Conservation (phyloP, 2,888 invertebrate species). For the Bellardia pandia region DNA sequence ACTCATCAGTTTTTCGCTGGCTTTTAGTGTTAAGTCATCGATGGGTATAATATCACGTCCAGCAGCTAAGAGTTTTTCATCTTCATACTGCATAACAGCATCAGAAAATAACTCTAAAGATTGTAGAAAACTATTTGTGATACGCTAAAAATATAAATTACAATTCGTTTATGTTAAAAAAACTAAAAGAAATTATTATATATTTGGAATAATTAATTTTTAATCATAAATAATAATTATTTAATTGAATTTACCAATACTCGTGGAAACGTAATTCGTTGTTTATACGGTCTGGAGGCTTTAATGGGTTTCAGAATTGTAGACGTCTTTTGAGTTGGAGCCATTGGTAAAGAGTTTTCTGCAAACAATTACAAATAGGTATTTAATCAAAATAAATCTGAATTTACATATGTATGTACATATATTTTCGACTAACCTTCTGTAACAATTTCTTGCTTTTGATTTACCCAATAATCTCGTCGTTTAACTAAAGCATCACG, state of each 20-base stretch:
- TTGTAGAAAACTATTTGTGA: slow-evolving; percentile 84
- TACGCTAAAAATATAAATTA: slow-evolving; percentile 54
- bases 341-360: neutral
- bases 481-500: slow-evolving; percentile 79
- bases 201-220: neutral
- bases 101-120: slow-evolving; percentile 85
- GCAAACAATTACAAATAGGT: neutral
- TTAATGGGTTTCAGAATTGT: slow-evolving; percentile 74
- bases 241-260: slow-evolving; percentile 83
- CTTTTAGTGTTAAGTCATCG: slow-evolving; percentile 87
- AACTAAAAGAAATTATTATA: neutral
- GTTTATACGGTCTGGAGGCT: slow-evolving; percentile 79
- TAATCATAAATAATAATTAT: neutral
- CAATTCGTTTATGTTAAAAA: neutral
- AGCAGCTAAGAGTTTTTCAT: slow-evolving; percentile 87
- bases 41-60: slow-evolving; percentile 89
- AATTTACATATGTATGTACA: too few relatives aligned
- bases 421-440: slow-evolving; percentile 19
- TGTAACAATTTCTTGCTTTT: slow-evolving; percentile 41
- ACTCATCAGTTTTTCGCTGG: slow-evolving; percentile 86
- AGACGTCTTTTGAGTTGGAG: slow-evolving; percentile 20
- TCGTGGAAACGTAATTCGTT: slow-evolving; percentile 83
- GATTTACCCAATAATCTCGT: slow-evolving; percentile 78
- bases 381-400: neutral
- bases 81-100: slow-evolving; percentile 88